Conservation (phyloP, 1,140 invertebrate genomes). For the Plectrocnemia conspersa region DNA sequence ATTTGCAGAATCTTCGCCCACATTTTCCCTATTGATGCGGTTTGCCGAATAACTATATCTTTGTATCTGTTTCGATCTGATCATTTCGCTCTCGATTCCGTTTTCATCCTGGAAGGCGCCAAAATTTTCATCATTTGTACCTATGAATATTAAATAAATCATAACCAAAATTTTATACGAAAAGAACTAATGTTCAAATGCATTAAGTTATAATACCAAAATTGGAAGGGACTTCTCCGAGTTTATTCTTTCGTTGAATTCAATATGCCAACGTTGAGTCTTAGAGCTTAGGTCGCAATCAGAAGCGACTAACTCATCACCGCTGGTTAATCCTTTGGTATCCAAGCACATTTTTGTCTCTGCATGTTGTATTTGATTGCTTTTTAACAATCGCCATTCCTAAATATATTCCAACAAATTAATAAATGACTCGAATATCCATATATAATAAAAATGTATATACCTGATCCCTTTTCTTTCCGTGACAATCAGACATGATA, state of each 20-base stretch:
- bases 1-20: neutral
- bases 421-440: neutral
- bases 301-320: constrained; percentile 21
- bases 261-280: constrained; percentile 23
- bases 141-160: neutral
- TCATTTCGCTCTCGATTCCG: neutral
- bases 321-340: constrained; percentile 16
- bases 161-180: neutral
- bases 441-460: constrained; percentile 40
- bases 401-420: neutral
- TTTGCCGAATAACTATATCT: neutral
- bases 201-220: constrained; percentile 8
- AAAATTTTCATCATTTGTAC: neutral
- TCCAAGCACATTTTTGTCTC: constrained; percentile 26
- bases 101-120: neutral
- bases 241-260: constrained; percentile 28
- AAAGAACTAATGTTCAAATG: neutral
- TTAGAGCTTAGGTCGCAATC: constrained; percentile 12
- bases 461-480: constrained; percentile 53
- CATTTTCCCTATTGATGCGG: neutral
- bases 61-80: too few species aligned
- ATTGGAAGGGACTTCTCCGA: constrained; percentile 14
- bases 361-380: constrained; percentile 23
- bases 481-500: constrained; percentile 53
- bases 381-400: constrained; percentile 25